Evolutionary conservation across 2,113 vertebrate genomes (phyloP), one percentile per base, ranked within the genome.

Genomic region (Proteles cristata): DNA sequence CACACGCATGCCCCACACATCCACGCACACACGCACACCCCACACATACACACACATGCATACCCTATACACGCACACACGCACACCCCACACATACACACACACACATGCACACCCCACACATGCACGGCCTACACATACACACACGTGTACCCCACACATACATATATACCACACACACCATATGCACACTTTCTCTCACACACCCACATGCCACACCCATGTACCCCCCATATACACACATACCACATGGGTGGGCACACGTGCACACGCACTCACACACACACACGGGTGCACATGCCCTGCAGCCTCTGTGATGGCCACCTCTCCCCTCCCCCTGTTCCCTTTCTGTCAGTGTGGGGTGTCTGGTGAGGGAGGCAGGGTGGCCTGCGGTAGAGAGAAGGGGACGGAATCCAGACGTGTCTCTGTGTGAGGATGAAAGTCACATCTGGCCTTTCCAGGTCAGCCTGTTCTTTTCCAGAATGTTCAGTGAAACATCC

Each of bases 391-490:
- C 25, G 35, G 16, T 16, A 7, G 45, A 63, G 69, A 50, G 48
- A 81, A 35, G 33, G n/a, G 73, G 69, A 79, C 19, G 61, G 23
- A 45, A 96, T 48, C 86, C 21, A 7, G 0, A 35, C 0, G 0
- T 69, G 73, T 39, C 93, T 95, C 95, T 88, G 88, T 69, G 66
- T 74, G 66, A 96, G 93, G 85, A 95, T 95, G 96, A 93, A 93
- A 97, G 95, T 97, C 95, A 95, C 90, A 87, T 89, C 68, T 91
- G 93, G 96, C 97, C 97, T 93, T 97, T 97, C 93, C 76, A 94
- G 96, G 97, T 97, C 96, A 97, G 96, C 97, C 93, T 93, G 89
- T 89, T 98, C 96, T 94, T 98, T 97, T 90, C 68, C 76, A 23
- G 97, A 97, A 80, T 97, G 97, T 97, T 96, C 95, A 74, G 96